Evolutionary conservation across 1,140 invertebrate species (phyloP), one percentile per base, ranked within the genome.

Genomic region (Ceratitis capitata): DNA sequence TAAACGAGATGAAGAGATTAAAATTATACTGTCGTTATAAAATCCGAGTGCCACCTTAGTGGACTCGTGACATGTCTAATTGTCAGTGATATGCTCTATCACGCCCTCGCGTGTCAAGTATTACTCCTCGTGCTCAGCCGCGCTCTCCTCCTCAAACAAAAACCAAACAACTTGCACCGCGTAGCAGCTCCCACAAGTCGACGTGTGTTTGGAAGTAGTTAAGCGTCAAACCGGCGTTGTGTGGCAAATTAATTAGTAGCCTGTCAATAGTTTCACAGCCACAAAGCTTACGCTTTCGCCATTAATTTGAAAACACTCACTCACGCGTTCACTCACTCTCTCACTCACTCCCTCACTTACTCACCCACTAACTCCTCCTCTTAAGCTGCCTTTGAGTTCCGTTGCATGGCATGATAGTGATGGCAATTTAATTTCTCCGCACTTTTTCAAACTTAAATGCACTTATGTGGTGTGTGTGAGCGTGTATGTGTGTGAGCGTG

Each of bases 191-290:
- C n/a, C n/a, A n/a, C n/a, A n/a, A n/a, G n/a, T n/a, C n/a, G n/a
- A n/a, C n/a, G n/a, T n/a, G n/a, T n/a, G n/a, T n/a, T n/a, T n/a
- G n/a, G n/a, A n/a, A n/a, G n/a, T n/a, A n/a, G 1, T 3, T 26
- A 12, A 32, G 6, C 58, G 58, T 10, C 9, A 64, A 64, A 23
- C 51, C 58, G 29, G 29, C 9, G 1, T 64, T 23, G 14, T 64
- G 58, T 64, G 58, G 9, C 23, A 64, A 64, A 64, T 64, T 64
- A 64, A 64, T 64, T 64, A 64, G 58, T 29, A 64, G 58, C 58
- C 58, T 29, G 58, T 16, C 58, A 26, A 32, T 64, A 32, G 29
- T 64, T 10, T 19, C 58, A 26, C 58, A 19, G 23, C 58, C 58
- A 64, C 29, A 64, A 64, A 64, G 58, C 23, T 64, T 64, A 32